Conservation (phyloP, 1,140 invertebrate species). For the Helicoverpa armigera region DNA sequence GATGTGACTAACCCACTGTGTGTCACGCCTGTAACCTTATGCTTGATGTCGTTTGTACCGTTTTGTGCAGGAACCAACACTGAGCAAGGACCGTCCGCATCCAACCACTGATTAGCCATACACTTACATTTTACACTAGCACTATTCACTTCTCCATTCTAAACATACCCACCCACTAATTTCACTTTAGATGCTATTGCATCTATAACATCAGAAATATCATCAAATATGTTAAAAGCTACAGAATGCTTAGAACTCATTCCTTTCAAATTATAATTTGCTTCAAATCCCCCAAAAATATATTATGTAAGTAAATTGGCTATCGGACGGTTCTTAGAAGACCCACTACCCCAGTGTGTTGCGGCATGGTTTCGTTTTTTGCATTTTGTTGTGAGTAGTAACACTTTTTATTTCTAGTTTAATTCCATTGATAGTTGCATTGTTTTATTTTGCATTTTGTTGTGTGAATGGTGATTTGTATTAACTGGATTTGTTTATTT, state of each 20-base stretch:
- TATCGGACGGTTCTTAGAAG: conserved; percentile 70
- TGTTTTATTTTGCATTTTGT: conserved; percentile 53
- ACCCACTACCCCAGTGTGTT: conserved; percentile 64
- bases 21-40: conserved; percentile 76
- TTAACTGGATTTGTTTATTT: conserved; percentile 25
- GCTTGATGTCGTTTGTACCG: conserved; percentile 78
- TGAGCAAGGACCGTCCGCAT: conserved; percentile 74
- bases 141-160: conserved; percentile 26
- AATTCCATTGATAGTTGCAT: conserved; percentile 58
- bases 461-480: conserved; percentile 41
- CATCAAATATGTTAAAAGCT: background rate
- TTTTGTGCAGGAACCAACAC: conserved; percentile 79
- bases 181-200: background rate
- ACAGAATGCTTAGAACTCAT: conserved; percentile 7
- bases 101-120: conserved; percentile 71
- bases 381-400: conserved; percentile 85
- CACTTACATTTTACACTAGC: conserved; percentile 40
- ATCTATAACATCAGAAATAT: background rate
- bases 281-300: conserved; percentile 33
- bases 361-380: conserved; percentile 83
- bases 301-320: conserved; percentile 55
- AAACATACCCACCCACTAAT: background rate
- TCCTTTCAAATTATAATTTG: background rate
- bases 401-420: conserved; percentile 56
- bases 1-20: conserved; percentile 78